A percentile compares a stretch with the other conserved stretches of the same genome.
These are phyloP conservation scores for Sclerurus mexicanus DNA, from an alignment of 2,113 vertebrate species.

Conservation along the genomic window DNA sequence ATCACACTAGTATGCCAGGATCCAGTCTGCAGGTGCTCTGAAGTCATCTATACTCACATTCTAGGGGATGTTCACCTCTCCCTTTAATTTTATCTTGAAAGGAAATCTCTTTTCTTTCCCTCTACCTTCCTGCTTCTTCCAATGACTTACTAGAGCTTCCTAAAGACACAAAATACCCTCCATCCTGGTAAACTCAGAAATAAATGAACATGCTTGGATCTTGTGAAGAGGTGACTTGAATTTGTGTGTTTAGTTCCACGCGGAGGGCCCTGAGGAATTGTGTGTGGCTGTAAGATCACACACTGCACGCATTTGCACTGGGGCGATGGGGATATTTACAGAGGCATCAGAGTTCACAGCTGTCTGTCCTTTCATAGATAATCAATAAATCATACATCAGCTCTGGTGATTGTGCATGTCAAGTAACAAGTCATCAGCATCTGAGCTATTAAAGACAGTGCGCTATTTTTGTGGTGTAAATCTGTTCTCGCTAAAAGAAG, in stretches of 20 bases:
- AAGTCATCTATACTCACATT: neutral
- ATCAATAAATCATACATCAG: conserved; percentile 32
- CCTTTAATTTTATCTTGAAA: neutral
- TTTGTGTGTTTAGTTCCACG: neutral
- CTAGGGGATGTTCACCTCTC: neutral
- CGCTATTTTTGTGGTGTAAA: neutral
- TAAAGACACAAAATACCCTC: neutral
- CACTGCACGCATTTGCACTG: neutral
- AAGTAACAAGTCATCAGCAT: neutral
- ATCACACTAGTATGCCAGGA: neutral
- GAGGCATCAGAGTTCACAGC: neutral
- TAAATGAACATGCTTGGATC: neutral
- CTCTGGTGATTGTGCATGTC: conserved; percentile 5
- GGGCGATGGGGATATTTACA: neutral
- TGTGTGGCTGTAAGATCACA: neutral
- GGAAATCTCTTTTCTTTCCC: neutral
- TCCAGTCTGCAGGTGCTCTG: neutral
- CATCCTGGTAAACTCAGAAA: neutral
- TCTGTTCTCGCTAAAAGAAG: neutral
- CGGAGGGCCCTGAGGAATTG: neutral
- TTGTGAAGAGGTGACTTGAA: neutral
- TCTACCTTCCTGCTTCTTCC: neutral
- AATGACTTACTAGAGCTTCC: neutral
- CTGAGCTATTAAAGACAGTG: neutral
- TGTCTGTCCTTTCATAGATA: neutral